Base-by-base conservation (phyloP, 1,140 invertebrate species). In the Phortica variegata region DNA sequence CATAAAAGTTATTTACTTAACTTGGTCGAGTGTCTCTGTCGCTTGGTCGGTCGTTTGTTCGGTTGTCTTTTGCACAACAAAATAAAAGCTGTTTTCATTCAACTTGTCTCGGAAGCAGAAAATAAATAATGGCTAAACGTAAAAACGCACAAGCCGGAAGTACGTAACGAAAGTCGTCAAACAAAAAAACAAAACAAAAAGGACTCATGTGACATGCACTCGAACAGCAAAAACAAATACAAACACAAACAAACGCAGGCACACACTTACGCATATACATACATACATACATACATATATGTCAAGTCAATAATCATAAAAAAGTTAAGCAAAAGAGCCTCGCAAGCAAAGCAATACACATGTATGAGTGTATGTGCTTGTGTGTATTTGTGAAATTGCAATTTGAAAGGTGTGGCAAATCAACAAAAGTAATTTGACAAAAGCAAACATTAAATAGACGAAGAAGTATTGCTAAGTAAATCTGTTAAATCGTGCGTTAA, bases 1-100 rank as follows among this genome's bases (percentile, higher is more conserved):
- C 63, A 63, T 68, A 68, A 63, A 68, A 68, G 54, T 68, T 68
- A 68, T 68, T 68, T 68, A 68, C 63, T 68, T 68, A 68, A 65
- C 56, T 55, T 54, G n/a, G n/a, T n/a, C n/a, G n/a, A n/a, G n/a
- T n/a, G n/a, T n/a, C n/a, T n/a, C n/a, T n/a, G n/a, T n/a, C n/a
- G n/a, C n/a, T n/a, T n/a, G n/a, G n/a, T n/a, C n/a, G n/a, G n/a
- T n/a, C n/a, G n/a, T n/a, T n/a, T n/a, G n/a, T n/a, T n/a, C n/a
- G n/a, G n/a, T n/a, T n/a, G n/a, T n/a, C n/a, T n/a, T n/a, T n/a
- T n/a, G n/a, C n/a, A n/a, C 60, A 60, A 46, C 48, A 16, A 61
- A 65, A 65, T 55, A 51, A 52, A 43, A 41, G 29, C 23, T 26
- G 5, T 26, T 26, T 26, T 26, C 23, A 26, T 26, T 26, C n/a